phyloP scores from a whole-genome alignment of 2,113 vertebrate genomes.

The Forbesichthys agassizii region DNA sequence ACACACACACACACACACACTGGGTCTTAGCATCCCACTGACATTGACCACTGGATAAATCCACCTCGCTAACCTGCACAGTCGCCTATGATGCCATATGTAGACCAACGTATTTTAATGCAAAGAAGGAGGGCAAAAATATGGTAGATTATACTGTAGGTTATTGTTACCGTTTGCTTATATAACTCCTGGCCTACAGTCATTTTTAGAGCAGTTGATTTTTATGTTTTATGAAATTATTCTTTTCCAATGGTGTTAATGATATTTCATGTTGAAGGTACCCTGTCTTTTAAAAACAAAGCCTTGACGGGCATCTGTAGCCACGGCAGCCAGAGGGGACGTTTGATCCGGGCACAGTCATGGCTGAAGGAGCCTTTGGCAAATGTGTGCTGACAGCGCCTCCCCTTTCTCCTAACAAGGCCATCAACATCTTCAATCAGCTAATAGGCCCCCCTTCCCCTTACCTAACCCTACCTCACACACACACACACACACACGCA shows the following conservation, averaged over 20 bases:
- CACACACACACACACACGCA: not conserved
- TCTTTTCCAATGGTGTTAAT: not conserved
- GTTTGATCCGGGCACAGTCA: conserved; percentile 16
- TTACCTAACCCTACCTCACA: not conserved
- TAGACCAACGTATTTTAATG: no score
- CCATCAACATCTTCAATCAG: conserved; percentile 12
- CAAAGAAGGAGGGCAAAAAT: not conserved
- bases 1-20: conserved; percentile 42
- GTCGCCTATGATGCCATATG: conserved; percentile 25
- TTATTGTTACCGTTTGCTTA: no score
- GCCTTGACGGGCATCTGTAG: conserved; percentile 1
- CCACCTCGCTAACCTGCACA: conserved; percentile 42
- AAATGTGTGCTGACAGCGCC: conserved; percentile 12
- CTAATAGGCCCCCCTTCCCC: conserved; percentile 2
- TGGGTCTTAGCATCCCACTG: conserved; percentile 66
- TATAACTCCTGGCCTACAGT: no score
- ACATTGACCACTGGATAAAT: conserved; percentile 58
- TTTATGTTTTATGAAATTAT: no score
- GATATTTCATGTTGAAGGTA: not conserved
- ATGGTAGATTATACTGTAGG: no score
- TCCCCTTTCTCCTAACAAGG: conserved; percentile 3
- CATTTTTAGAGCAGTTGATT: no score
- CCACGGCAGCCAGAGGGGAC: not conserved
- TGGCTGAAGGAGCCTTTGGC: conserved; percentile 8
- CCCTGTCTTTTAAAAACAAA: not conserved